Percentiles rank a stretch among this genome's conserved stretches.
These are phyloP conservation scores for Drosophila meridiana DNA, from an alignment of 2,888 invertebrate species.

Conservation along the genomic window DNA sequence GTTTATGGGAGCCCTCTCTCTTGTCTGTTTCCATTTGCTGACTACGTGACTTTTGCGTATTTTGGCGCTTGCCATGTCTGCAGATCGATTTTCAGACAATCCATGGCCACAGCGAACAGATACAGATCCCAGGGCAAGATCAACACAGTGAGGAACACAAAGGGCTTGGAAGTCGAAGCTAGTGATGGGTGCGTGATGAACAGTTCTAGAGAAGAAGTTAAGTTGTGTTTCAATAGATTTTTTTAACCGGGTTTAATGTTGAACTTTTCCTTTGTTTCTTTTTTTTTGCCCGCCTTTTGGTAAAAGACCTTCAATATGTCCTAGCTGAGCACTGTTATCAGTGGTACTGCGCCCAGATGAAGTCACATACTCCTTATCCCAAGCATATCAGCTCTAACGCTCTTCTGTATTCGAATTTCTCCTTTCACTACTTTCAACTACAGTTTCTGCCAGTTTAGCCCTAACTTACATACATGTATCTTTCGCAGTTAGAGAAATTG, in stretches of 20 bases:
- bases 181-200: background rate
- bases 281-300: too few relatives aligned
- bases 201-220: background rate
- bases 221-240: background rate
- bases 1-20: conserved; percentile 35
- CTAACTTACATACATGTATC: too few relatives aligned
- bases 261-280: too few relatives aligned
- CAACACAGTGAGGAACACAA: background rate
- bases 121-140: conserved; percentile 48
- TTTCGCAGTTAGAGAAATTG: too few relatives aligned
- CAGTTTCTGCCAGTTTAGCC: too few relatives aligned
- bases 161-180: background rate
- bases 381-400: too few relatives aligned
- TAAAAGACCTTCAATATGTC: too few relatives aligned
- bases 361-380: too few relatives aligned
- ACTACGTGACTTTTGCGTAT: conserved; percentile 74
- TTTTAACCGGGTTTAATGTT: background rate
- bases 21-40: conserved; percentile 63
- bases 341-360: too few relatives aligned
- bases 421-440: too few relatives aligned
- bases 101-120: conserved; percentile 40
- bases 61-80: conserved; percentile 52
- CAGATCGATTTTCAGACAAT: conserved; percentile 74
- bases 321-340: too few relatives aligned
- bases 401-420: too few relatives aligned